These are phyloP conservation scores for Tortrix viridana DNA, from an alignment of 2,888 invertebrate species.

Conservation along the genomic window DNA sequence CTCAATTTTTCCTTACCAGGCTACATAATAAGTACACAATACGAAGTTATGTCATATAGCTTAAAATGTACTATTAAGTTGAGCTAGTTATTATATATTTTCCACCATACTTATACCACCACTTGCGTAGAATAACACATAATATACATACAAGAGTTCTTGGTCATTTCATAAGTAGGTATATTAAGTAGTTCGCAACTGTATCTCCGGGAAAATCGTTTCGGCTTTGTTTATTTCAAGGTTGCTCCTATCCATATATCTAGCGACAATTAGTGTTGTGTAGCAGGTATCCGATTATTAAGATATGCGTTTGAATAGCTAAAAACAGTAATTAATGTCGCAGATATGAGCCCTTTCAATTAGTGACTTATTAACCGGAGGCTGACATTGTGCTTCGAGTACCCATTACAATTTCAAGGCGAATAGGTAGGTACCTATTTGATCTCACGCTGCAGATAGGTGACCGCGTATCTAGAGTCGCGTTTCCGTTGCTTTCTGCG, in stretches of 20 bases:
- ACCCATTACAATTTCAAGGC: conserved; percentile 59
- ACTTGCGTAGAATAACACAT: no score
- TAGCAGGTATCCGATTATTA: conserved; percentile 45
- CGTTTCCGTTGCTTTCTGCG: conserved; percentile 51
- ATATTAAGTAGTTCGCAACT: conserved; percentile 42
- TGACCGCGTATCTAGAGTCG: conserved; percentile 55
- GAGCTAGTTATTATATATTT: no score
- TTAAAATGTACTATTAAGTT: no score
- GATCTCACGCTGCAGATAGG: conserved; percentile 63
- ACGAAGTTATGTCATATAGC: no score
- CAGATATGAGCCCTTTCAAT: conserved; percentile 40
- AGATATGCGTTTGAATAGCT: conserved; percentile 44
- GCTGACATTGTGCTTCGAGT: conserved; percentile 45
- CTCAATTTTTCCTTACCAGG: no score
- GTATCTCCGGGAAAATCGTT: conserved; percentile 47
- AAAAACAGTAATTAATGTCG: conserved; percentile 54
- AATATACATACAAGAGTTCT: not conserved
- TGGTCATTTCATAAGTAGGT: conserved; percentile 38
- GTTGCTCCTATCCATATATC: conserved; percentile 41
- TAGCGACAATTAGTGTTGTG: conserved; percentile 29
- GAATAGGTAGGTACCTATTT: conserved; percentile 58
- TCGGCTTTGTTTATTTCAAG: conserved; percentile 54
- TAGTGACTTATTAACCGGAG: conserved; percentile 42
- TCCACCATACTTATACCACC: no score
- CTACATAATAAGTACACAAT: no score